phyloP scores from a whole-genome alignment of 2,113 vertebrate species.

The Brachionichthys hirsutus region DNA sequence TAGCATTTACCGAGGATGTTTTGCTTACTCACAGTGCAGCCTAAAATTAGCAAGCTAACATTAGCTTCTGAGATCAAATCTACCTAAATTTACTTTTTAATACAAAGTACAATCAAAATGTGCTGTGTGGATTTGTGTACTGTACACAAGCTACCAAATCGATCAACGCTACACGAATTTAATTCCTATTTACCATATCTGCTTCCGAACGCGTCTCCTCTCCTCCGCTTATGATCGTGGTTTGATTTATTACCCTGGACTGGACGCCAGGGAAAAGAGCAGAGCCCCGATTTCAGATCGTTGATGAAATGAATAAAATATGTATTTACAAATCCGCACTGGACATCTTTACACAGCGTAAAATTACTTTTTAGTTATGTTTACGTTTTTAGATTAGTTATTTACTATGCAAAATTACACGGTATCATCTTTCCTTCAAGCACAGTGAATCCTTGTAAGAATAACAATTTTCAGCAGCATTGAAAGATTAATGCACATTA shows the following conservation, averaged over 20 bases:
- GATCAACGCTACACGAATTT: background rate
- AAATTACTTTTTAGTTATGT: no score
- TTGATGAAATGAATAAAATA: background rate
- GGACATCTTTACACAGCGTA: no score
- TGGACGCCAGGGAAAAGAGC: conserved; percentile 27
- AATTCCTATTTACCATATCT: conserved; percentile 73
- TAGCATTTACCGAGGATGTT: conserved; percentile 47
- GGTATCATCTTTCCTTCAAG: no score
- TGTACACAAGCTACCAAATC: no score
- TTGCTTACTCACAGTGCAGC: conserved; percentile 74
- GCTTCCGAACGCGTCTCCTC: conserved; percentile 9
- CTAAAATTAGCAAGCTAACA: conserved; percentile 41
- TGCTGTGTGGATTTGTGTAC: fast-evolving
- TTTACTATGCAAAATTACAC: no score
- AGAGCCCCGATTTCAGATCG: conserved; percentile 44
- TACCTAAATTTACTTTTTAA: background rate
- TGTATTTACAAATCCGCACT: no score
- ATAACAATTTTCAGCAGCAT: no score
- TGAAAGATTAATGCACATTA: no score
- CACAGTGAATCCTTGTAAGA: no score
- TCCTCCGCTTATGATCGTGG: conserved; percentile 17
- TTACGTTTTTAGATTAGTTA: no score
- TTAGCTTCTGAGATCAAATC: conserved; percentile 4
- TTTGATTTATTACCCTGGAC: conserved; percentile 55
- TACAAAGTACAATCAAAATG: background rate